A percentile compares a stretch with the other conserved stretches of the same genome.
Evolutionary conservation across 2,797 vertebrate genomes (phyloP).

Genomic region (Aeoliscus strigatus): DNA sequence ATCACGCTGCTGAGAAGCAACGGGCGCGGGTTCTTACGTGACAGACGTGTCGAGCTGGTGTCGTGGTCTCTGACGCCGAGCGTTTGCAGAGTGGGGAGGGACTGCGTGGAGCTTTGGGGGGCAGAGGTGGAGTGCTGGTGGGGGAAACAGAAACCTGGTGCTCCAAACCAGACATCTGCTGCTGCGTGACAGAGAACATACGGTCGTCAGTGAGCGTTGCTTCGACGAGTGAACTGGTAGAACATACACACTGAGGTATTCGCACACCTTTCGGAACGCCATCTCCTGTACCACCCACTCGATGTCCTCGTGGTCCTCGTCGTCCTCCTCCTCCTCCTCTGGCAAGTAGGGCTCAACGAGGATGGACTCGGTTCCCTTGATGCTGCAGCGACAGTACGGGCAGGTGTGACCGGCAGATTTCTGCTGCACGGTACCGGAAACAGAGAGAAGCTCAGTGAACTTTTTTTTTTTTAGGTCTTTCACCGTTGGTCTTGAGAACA

Average conservation of each 20-base stretch:
- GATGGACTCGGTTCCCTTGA: constrained; percentile 77
- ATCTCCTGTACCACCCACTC: constrained; percentile 66
- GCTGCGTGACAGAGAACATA: constrained; percentile 1
- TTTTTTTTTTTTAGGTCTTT: too few relatives aligned
- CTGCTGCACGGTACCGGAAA: constrained; percentile 50
- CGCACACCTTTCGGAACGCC: constrained; percentile 62
- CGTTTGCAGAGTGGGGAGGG: constrained; percentile 19
- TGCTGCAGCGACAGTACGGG: constrained; percentile 84
- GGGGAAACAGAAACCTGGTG: constrained; percentile 40
- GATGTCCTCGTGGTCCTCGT: constrained; percentile 70
- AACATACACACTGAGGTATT: not conserved
- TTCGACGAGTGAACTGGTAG: not conserved
- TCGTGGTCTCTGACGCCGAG: constrained; percentile 11
- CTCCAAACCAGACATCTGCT: constrained; percentile 55
- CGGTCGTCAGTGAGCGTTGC: not conserved
- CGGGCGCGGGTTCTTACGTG: constrained; percentile 39
- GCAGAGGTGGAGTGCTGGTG: constrained; percentile 49
- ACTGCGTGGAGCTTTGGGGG: constrained; percentile 48
- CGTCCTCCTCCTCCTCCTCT: constrained; percentile 17
- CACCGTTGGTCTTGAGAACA: too few relatives aligned
- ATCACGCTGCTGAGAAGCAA: too few relatives aligned
- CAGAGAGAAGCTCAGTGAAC: too few relatives aligned
- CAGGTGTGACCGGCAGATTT: constrained; percentile 78
- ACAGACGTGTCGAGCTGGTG: constrained; percentile 8
- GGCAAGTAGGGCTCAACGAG: constrained; percentile 63